phyloP scores from a whole-genome alignment of 2,797 vertebrate genomes.

The Sebastes dallii region DNA sequence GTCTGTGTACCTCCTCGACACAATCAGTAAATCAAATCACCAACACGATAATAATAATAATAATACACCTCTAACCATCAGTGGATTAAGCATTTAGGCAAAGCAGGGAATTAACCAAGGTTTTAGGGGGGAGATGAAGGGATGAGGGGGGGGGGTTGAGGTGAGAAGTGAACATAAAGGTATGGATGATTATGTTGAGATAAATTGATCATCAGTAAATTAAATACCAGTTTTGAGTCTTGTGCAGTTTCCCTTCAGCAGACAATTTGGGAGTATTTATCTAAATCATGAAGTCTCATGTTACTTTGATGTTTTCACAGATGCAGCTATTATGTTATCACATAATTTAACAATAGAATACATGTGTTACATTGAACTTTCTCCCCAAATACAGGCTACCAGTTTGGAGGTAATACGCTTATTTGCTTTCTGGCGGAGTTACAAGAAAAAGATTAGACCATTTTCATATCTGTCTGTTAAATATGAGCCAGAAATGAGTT shows the following conservation, averaged over 20 bases:
- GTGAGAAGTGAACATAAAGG: conserved; percentile 43
- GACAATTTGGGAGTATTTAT: background rate
- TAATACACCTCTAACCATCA: conserved; percentile 48
- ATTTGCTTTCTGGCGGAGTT: background rate
- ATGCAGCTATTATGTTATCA: background rate
- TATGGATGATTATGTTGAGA: conserved; percentile 62
- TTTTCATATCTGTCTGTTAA: background rate
- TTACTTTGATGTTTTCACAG: background rate
- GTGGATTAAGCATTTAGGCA: conserved; percentile 56
- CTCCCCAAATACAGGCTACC: background rate
- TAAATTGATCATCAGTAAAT: conserved; percentile 56
- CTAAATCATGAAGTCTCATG: background rate
- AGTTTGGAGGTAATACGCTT: background rate
- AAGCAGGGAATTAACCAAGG: conserved; percentile 55
- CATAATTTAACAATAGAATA: background rate
- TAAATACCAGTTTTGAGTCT: conserved; percentile 72
- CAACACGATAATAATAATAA: conserved; percentile 17
- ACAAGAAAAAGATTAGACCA: background rate
- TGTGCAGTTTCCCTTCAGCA: conserved; percentile 63
- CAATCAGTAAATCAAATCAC: conserved; percentile 26
- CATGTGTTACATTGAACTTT: background rate
- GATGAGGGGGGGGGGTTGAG: conserved; percentile 14
- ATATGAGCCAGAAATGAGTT: background rate
- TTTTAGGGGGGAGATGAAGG: conserved; percentile 39
- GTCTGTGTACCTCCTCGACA: conserved; percentile 30